Percentiles rank a stretch among this genome's conserved stretches.
Evolutionary conservation across 2,797 vertebrate genomes (phyloP).

Genomic region (Dipus sagitta): DNA sequence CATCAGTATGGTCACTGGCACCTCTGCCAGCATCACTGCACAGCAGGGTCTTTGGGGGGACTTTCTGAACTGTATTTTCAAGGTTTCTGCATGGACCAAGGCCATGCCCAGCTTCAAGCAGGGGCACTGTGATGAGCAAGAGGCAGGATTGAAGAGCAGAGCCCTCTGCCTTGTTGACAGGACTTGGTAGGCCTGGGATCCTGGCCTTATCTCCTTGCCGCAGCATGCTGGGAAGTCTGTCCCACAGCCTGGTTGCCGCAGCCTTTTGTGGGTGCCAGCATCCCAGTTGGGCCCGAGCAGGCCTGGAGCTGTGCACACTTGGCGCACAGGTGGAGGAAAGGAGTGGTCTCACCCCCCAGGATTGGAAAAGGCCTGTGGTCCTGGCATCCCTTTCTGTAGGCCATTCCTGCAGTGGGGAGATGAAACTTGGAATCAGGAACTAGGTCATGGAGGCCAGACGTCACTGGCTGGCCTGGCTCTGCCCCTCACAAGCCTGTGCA

Average conservation of each 20-base stretch:
- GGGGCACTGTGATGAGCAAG: fast-evolving
- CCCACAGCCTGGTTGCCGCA: background rate
- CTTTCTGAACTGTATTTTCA: too few species aligned
- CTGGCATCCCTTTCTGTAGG: background rate
- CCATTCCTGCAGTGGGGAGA: background rate
- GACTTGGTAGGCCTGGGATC: background rate
- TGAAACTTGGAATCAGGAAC: fast-evolving
- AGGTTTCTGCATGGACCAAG: background rate
- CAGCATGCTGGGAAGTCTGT: background rate
- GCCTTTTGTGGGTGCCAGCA: fast-evolving
- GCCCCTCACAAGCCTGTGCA: background rate
- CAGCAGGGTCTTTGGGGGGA: background rate
- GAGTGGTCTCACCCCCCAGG: background rate
- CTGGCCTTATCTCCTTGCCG: background rate
- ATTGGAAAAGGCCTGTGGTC: background rate
- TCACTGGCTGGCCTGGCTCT: background rate
- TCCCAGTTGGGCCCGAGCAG: background rate
- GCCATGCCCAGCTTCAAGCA: fast-evolving
- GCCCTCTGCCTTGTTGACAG: background rate
- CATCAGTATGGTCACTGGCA: fast-evolving
- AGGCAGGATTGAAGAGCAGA: fast-evolving
- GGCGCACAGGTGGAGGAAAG: fast-evolving
- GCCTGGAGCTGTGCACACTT: background rate
- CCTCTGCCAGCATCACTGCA: too few species aligned
- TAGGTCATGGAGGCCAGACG: fast-evolving